Evolutionary conservation across 1,140 invertebrate species (phyloP), one percentile per base, ranked within the genome.

Genomic region (Brachionus angularis): DNA sequence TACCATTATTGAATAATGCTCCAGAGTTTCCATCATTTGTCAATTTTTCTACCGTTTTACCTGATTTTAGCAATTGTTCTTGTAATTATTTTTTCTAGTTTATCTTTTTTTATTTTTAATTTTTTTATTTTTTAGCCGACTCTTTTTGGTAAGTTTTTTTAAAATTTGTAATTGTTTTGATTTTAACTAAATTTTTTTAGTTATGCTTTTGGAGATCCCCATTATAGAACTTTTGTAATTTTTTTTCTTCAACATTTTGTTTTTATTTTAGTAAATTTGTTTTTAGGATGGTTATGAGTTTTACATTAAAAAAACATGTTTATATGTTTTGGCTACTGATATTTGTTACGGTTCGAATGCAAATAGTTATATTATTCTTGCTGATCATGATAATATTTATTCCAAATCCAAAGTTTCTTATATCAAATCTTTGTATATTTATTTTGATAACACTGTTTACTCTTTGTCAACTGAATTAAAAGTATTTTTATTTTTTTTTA

Each of bases 151-250:
- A 52, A 21, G 49, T 18, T 33, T 46, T 50, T 46, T 47, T 50
- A 27, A 5, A 39, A 64, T 25, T 29, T 53, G 47, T 27, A 50
- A 50, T 10, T 34, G 55, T 61, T 61, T 61, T 61, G 16, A 4
- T 34, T 1, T 2, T 61, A n/a, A 52, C n/a, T 3, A 31, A 8
- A 12, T 52, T 5, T 52, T 7, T 67, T 67, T 46, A 67, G 62
- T 25, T 67, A 67, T 27, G 62, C 39, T 8, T 67, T 31, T 29
- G 62, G 62, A 12, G 62, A 67, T 67, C 62, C 62, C 27, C 62
- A 67, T 36, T 67, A 67, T 23, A 29, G 39, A 47, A 31, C 62
- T 16, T 67, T 67, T 67, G 62, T 67, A 67, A 47, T n/a, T 12
- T 8, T 25, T 44, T 23, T 34, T 47, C 7, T 25, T 44, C 29